Percentiles rank a stretch among this genome's conserved stretches.
These are phyloP conservation scores for Miopithecus talapoin DNA, from an alignment of 2,797 vertebrate genomes.

Conservation along the genomic window DNA sequence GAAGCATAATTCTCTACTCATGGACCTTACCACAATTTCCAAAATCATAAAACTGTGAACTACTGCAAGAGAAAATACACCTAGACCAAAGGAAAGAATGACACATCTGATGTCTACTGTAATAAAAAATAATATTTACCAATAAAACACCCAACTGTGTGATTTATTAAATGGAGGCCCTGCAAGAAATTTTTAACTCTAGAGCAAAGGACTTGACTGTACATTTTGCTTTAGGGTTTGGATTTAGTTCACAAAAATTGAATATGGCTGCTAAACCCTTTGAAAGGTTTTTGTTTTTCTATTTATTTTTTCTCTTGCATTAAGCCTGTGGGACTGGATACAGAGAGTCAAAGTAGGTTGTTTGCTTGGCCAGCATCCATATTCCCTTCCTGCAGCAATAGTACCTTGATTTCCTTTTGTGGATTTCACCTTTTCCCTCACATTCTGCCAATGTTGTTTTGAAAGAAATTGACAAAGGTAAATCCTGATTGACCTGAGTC, in stretches of 20 bases:
- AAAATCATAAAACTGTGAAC: slow-evolving; percentile 48
- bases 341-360: not conserved
- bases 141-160: slow-evolving; percentile 1
- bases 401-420: not conserved
- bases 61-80: not conserved
- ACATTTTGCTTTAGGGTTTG: slow-evolving; percentile 40
- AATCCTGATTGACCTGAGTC: not conserved
- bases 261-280: not conserved
- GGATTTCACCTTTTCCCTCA: not conserved
- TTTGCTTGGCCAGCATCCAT: not conserved
- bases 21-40: not conserved
- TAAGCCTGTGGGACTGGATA: not conserved
- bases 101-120: not conserved
- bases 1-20: slow-evolving; percentile 36
- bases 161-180: slow-evolving; percentile 39
- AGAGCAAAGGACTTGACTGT: not conserved
- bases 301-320: not conserved
- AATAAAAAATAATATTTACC: slow-evolving; percentile 59
- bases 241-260: slow-evolving; percentile 24
- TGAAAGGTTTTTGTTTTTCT: slow-evolving; percentile 31
- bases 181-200: slow-evolving; percentile 18
- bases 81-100: slow-evolving; percentile 26
- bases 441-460: not conserved
- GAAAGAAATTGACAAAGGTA: not conserved
- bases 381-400: not conserved